A percentile compares a stretch with the other conserved stretches of the same genome.
Conservation (phyloP, 1,140 invertebrate species). For the Brachionus asplanchnoidis region DNA sequence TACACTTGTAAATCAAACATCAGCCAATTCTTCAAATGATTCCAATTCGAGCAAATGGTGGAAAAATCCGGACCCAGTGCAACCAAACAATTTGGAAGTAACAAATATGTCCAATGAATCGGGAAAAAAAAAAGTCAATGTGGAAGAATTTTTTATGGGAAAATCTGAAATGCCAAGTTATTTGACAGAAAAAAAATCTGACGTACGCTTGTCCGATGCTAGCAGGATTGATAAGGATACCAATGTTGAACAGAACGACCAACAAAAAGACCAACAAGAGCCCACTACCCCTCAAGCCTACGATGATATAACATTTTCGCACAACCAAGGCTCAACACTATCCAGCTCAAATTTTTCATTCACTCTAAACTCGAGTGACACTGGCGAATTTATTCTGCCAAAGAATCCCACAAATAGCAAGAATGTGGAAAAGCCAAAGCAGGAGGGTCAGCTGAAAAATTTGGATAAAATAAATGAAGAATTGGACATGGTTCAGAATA, state of each 20-base stretch:
- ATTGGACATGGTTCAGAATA: slow-evolving; percentile 4
- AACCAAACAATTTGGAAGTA: background rate
- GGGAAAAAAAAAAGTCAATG: background rate
- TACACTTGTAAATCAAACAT: background rate
- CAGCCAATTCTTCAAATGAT: background rate
- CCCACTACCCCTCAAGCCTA: background rate
- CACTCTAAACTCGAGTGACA: slow-evolving; percentile 19
- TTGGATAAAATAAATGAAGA: slow-evolving; percentile 29
- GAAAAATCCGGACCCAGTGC: background rate
- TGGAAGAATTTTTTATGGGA: background rate
- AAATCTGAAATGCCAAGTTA: slow-evolving; percentile 19
- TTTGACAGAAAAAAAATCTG: background rate
- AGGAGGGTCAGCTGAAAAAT: background rate
- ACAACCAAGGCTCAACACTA: background rate
- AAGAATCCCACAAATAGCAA: background rate
- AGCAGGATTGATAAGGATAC: background rate
- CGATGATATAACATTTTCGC: slow-evolving; percentile 36
- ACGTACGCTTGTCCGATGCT: background rate
- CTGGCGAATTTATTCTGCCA: slow-evolving; percentile 19
- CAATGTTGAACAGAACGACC: background rate
- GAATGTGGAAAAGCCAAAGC: background rate
- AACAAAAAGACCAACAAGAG: background rate
- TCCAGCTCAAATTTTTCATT: slow-evolving; percentile 30
- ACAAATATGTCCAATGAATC: background rate
- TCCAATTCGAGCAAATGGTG: slow-evolving; percentile 9